A percentile compares a stretch with the other conserved stretches of the same genome.
phyloP scores from a whole-genome alignment of 2,797 vertebrate genomes.

The Aeoliscus strigatus region DNA sequence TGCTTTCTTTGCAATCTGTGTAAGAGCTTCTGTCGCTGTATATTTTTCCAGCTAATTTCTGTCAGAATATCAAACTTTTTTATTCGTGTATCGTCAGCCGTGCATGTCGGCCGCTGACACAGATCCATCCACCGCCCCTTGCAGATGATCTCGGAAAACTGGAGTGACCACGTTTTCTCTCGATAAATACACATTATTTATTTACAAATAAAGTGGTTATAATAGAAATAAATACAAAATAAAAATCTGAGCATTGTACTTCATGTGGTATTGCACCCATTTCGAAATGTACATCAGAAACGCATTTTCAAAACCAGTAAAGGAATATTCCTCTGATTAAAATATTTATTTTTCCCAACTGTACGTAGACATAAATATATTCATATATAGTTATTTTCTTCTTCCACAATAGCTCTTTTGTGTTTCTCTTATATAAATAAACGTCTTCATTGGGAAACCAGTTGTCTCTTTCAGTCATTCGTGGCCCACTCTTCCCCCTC shows the following conservation, averaged over 20 bases:
- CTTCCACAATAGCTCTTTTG: slow-evolving; percentile 88
- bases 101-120: slow-evolving; percentile 10
- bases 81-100: slow-evolving; percentile 14
- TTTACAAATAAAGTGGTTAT: slow-evolving; percentile 99
- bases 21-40: slow-evolving; percentile 5
- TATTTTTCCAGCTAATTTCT: slow-evolving; percentile 47
- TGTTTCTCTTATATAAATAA: slow-evolving; percentile 96
- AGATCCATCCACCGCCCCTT: slow-evolving; percentile 66
- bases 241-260: slow-evolving; percentile 99
- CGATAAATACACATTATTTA: slow-evolving; percentile 99
- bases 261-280: slow-evolving; percentile 99
- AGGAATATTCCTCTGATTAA: slow-evolving; percentile 99
- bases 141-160: slow-evolving; percentile 74
- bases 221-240: slow-evolving; percentile 99
- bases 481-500: slow-evolving; percentile 7
- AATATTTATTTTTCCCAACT: slow-evolving; percentile 98
- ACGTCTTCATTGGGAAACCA: slow-evolving; percentile 97
- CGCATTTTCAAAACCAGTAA: slow-evolving; percentile 95
- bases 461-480: slow-evolving; percentile 70
- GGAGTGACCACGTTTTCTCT: slow-evolving; percentile 85
- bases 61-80: slow-evolving; percentile 30
- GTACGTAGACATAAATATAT: slow-evolving; percentile 99
- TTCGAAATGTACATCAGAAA: slow-evolving; percentile 99
- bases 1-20: slow-evolving; percentile 58
- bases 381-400: slow-evolving; percentile 93